phyloP scores from a whole-genome alignment of 2,113 vertebrate species.

The Rhabdomys dilectus region DNA sequence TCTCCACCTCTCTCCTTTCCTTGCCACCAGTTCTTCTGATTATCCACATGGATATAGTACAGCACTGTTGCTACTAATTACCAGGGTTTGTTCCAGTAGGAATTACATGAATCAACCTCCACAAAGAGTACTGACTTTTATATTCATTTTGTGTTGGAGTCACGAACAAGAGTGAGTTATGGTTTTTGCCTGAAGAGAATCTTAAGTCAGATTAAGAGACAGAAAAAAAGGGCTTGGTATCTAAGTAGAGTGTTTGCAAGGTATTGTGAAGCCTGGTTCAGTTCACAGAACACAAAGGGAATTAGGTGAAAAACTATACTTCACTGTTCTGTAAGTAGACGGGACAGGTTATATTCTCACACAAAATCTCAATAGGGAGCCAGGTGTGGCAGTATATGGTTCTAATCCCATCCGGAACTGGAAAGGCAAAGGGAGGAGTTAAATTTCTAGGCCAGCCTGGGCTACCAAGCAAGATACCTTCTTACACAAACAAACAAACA shows the following conservation, averaged over 20 bases:
- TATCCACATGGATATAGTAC: neutral
- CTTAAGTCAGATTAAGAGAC: neutral
- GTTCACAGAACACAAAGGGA: neutral
- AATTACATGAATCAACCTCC: neutral
- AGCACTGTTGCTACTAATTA: neutral
- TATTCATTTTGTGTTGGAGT: neutral
- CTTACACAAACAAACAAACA: neutral
- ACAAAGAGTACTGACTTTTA: neutral
- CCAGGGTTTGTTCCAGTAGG: neutral
- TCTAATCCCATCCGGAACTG: neutral
- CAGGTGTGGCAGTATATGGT: neutral
- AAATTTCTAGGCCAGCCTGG: neutral
- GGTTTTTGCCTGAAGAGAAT: neutral
- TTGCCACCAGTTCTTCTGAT: neutral
- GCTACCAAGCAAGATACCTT: neutral
- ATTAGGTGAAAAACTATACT: neutral
- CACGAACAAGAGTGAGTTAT: neutral
- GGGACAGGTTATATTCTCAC: neutral
- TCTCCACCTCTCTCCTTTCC: conserved; percentile 19
- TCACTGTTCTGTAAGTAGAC: neutral
- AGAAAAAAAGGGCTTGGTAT: neutral
- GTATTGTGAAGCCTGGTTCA: neutral
- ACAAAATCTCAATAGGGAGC: conserved; percentile 31
- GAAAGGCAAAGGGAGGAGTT: neutral
- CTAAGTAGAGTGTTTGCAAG: neutral